These are phyloP conservation scores for Zaprionus taronus DNA, from an alignment of 1,140 invertebrate species.

Conservation along the genomic window DNA sequence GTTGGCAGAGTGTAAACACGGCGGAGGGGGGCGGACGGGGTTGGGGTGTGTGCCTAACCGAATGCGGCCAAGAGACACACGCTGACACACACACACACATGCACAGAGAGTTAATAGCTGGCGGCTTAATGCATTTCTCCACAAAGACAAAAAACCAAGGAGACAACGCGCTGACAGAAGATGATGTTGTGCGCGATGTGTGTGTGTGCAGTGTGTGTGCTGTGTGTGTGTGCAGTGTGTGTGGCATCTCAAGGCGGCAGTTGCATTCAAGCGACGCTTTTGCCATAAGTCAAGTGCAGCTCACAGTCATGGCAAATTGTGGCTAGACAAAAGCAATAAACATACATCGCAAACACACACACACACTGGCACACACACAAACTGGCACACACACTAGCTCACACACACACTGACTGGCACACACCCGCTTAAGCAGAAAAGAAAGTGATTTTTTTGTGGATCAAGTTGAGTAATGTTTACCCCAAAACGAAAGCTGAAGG, in stretches of 20 bases:
- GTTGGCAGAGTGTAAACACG: constrained; percentile 3
- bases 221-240: neutral
- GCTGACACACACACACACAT: constrained; percentile 6
- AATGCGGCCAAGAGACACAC: constrained; percentile 15
- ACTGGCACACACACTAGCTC: constrained; percentile 10
- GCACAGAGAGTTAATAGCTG: constrained; percentile 22
- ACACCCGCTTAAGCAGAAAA: constrained; percentile 37
- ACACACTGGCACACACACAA: constrained; percentile 20
- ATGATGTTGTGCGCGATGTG: constrained; percentile 22
- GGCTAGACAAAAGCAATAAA: constrained; percentile 44
- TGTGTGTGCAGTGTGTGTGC: too few relatives aligned
- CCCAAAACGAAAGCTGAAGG: constrained; percentile 65
- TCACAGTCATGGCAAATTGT: constrained; percentile 34
- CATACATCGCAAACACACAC: constrained; percentile 21
- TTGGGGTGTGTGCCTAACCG: neutral
- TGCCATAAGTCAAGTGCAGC: constrained; percentile 70
- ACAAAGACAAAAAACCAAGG: constrained; percentile 30
- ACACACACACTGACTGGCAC: constrained; percentile 6
- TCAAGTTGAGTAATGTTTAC: constrained; percentile 28
- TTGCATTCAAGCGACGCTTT: constrained; percentile 48
- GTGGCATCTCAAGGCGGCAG: constrained; percentile 61
- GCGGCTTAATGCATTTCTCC: constrained; percentile 46
- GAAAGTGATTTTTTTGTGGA: constrained; percentile 64
- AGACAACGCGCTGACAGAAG: constrained; percentile 39
- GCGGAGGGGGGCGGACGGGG: too few relatives aligned